phyloP scores from a whole-genome alignment of 1,140 invertebrate genomes.

The Drosophila bifasciata region DNA sequence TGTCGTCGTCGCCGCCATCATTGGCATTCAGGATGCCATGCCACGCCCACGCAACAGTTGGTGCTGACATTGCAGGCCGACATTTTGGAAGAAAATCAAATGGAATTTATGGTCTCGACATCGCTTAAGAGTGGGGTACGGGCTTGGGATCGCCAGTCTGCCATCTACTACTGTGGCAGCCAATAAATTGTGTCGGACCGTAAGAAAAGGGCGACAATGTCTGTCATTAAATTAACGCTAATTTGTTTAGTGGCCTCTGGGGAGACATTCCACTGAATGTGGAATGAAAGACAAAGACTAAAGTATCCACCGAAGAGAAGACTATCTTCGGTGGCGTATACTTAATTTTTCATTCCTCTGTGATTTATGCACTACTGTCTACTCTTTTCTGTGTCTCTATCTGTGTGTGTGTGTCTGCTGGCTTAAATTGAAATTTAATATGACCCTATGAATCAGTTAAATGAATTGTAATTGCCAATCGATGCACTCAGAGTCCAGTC shows the following conservation, averaged over 20 bases:
- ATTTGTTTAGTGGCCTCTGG: conserved; percentile 81
- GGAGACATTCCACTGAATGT: conserved; percentile 60
- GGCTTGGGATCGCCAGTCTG: conserved; percentile 31
- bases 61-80: conserved; percentile 64
- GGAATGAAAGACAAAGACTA: conserved; percentile 19
- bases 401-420: no score
- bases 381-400: neutral
- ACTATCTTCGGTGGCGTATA: conserved; percentile 36
- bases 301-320: conserved; percentile 57
- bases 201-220: conserved; percentile 57
- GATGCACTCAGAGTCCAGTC: conserved; percentile 25
- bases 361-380: conserved; percentile 39
- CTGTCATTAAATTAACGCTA: conserved; percentile 82
- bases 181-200: conserved; percentile 64
- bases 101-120: conserved; percentile 69
- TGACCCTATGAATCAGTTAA: conserved; percentile 34
- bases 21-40: conserved; percentile 44
- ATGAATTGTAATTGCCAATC: conserved; percentile 34
- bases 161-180: conserved; percentile 45
- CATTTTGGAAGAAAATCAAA: conserved; percentile 60
- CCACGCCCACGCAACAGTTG: conserved; percentile 73
- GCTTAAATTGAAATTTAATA: conserved; percentile 43
- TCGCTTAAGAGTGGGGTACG: conserved; percentile 29
- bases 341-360: conserved; percentile 23
- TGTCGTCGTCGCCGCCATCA: conserved; percentile 45